Base-by-base conservation (phyloP, 2,888 invertebrate species). In the Psylliodes chrysocephalus region DNA sequence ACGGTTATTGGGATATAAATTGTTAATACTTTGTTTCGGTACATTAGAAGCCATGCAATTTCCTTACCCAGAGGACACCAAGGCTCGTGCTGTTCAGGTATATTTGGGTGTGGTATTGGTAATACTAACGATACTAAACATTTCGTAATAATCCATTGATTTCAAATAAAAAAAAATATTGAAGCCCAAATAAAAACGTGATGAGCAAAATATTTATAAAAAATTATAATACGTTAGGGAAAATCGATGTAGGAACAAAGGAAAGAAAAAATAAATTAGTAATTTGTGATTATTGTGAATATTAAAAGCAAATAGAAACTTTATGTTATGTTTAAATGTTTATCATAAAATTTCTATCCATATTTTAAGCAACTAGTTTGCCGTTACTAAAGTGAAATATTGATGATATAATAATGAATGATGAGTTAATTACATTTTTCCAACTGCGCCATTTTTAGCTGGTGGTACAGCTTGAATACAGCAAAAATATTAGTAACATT, bases 41-140 rank as follows among this genome's bases (percentile, higher is more conserved):
- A 55, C 19, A 54, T 46, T 10, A 38, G n/a, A 28, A 60, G 49
- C 64, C 72, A 67, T 73, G 75, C 73, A 68, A 69, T 19, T 71
- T 68, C 76, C 89, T 91, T 91, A 91, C 91, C 90, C 85, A 92
- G 88, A 83, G 92, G 92, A 86, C 93, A 93, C 89, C 92, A 92
- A 85, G 91, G 91, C 86, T 93, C 93, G 87, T 93, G 93, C 89
- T 93, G 91, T 86, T 91, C 91, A 82, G 93, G 92, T 86, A 91
- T 91, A 84, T 91, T 88, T 82, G 93, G 92, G 85, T 93, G 90
- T 84, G 92, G 92, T 85, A 92, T 87, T 83, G 92, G 93, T 87
- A 93, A 87, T 82, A 90, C 89, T 85, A 90, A 87, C 82, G 87
- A 88, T 82, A 89, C 89, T 89, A 65, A 61, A 47, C 33, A 30